These are phyloP conservation scores for Pontoporia blainvillei DNA, from an alignment of 2,113 vertebrate species.

Conservation along the genomic window DNA sequence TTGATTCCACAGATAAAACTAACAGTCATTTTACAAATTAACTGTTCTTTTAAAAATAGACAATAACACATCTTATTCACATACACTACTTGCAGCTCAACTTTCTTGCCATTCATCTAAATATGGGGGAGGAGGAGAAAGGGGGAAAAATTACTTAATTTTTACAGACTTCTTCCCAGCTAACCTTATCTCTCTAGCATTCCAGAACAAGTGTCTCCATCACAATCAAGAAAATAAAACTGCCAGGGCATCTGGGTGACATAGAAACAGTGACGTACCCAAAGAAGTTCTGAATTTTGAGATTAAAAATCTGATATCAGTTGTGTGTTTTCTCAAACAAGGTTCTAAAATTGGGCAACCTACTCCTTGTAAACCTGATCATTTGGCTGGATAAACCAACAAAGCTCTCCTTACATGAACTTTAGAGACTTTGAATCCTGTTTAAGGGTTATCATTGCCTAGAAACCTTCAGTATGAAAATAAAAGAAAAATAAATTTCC, in stretches of 20 bases:
- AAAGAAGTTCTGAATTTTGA: not conserved
- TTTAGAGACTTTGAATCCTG: not conserved
- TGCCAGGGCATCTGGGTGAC: accelerated
- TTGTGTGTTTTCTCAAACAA: not conserved
- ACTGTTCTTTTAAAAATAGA: conserved; percentile 39
- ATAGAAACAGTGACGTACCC: not conserved
- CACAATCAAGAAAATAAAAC: not conserved
- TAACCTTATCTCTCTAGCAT: not conserved
- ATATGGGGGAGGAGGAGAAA: not conserved
- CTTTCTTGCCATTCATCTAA: not conserved
- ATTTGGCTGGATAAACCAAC: not conserved
- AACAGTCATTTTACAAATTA: conserved; percentile 45
- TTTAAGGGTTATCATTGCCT: not conserved
- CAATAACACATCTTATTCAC: not conserved
- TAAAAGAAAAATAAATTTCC: not conserved
- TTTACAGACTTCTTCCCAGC: not conserved
- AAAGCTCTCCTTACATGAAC: not conserved
- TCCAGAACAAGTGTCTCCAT: not conserved
- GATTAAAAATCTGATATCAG: not conserved
- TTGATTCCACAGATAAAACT: conserved; percentile 24
- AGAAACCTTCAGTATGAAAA: not conserved
- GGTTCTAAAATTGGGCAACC: not conserved
- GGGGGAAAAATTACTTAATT: not conserved
- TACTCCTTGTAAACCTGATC: not conserved
- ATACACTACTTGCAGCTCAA: not conserved